These are phyloP conservation scores for Catharus minimus DNA, from an alignment of 2,113 vertebrate genomes.

Conservation along the genomic window DNA sequence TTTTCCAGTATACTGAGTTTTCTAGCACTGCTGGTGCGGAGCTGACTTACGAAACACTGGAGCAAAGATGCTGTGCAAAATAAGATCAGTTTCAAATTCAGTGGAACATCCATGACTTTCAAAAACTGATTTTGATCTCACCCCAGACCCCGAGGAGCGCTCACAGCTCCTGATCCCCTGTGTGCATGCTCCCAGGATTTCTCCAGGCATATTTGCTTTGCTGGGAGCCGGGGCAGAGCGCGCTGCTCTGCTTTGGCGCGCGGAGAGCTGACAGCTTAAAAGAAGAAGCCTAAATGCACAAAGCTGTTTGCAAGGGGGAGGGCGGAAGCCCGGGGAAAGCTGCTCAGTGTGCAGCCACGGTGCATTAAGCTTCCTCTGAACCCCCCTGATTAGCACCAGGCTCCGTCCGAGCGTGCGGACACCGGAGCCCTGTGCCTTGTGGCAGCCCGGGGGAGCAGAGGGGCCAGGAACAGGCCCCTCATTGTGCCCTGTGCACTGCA, in stretches of 20 bases:
- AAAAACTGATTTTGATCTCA: rapidly evolving
- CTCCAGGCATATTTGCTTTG: rapidly evolving
- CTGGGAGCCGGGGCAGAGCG: neutral
- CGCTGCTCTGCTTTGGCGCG: rapidly evolving
- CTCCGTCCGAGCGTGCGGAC: rapidly evolving
- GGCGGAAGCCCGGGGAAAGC: neutral
- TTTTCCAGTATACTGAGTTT: neutral
- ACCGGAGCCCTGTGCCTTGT: rapidly evolving
- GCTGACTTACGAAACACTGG: neutral
- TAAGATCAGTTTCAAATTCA: neutral
- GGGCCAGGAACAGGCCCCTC: neutral
- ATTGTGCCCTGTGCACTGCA: neutral
- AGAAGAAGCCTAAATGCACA: neutral
- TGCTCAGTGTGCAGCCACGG: neutral
- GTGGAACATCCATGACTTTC: neutral
- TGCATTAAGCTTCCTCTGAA: neutral
- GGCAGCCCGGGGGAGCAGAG: neutral
- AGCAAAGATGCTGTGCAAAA: neutral
- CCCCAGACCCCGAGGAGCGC: neutral
- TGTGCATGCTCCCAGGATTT: rapidly evolving
- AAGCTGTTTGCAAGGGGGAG: neutral
- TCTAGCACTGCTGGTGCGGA: neutral
- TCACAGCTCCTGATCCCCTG: rapidly evolving
- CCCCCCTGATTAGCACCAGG: neutral
- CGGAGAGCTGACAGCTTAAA: conserved; percentile 11